Base-by-base conservation (phyloP, 1,140 invertebrate genomes). In the Caligus rogercresseyi region DNA sequence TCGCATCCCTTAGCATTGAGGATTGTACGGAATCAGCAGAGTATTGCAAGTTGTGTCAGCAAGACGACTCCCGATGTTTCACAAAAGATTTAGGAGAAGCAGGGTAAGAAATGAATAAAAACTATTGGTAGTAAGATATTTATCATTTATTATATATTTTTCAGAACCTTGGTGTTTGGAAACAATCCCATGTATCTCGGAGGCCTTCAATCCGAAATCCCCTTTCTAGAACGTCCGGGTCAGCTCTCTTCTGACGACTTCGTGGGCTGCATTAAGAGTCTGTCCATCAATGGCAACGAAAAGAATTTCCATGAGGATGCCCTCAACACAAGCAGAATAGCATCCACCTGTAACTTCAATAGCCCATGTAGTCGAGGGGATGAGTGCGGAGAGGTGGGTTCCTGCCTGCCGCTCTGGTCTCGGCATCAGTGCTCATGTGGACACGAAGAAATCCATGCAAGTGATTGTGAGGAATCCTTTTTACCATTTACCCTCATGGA, bases 221-320 rank as follows among this genome's bases (percentile, higher is more conserved):
- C 87, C 0, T 80, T 93, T 0, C 71, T 92, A 7, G 85, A 90
- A 72, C 78, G 87, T 60, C 84, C 86, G 0, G 88, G 86, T 0
- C 88, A 93, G 75, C 81, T 95, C 20, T 82, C 83, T 65, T 85
- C 88, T 0, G 89, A 94, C 69, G 90, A 95, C 71, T 83, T 95
- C 57, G 82, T 94, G 26, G 92, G 92, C 1, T 95, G 92, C 69
- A 79, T 95, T 58, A 87, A 93, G 68, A 89, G 87, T 65, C 83
- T 94, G 0, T 81, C 83, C 0, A 81, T 95, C 25, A 92, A 93
- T 70, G 89, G 89, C 7, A 76, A 85, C 13, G 51, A 63, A 26
- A 58, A 58, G 24, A 56, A 55, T 25, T 26, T 60, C 23, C 18
- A 24, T 2, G 21, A 18, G 18, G 26, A 60, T 16, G 72, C 79